phyloP scores from a whole-genome alignment of 2,888 invertebrate species.

The Blera fallax region DNA sequence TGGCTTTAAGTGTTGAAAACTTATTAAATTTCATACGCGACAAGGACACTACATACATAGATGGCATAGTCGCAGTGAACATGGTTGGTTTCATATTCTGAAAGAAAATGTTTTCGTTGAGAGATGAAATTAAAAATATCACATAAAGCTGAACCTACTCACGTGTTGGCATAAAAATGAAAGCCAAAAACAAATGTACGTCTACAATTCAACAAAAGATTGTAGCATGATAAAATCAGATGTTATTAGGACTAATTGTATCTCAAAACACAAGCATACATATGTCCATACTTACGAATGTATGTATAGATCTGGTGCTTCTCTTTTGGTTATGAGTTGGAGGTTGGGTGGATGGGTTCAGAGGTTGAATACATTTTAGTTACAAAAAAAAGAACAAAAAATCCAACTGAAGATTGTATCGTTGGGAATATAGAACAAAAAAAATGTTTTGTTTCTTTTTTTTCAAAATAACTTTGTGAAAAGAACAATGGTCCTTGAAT shows the following conservation, averaged over 20 bases:
- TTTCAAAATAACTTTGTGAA: neutral
- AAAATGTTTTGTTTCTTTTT: neutral
- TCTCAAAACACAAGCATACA: neutral
- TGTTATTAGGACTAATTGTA: neutral
- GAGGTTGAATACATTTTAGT: too few relatives aligned
- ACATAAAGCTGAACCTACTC: neutral
- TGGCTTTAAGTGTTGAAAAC: conserved; percentile 1
- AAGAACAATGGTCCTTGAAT: neutral
- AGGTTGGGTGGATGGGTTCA: too few relatives aligned
- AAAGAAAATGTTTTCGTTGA: neutral
- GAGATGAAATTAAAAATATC: neutral
- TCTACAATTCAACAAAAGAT: neutral
- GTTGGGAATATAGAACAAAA: neutral
- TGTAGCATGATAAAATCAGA: neutral
- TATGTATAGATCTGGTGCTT: neutral
- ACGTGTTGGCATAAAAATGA: neutral
- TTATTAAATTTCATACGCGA: neutral
- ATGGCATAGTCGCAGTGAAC: neutral
- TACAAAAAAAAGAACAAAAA: too few relatives aligned
- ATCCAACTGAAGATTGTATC: too few relatives aligned
- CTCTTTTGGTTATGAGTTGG: neutral
- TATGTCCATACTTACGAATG: too few relatives aligned
- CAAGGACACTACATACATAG: neutral
- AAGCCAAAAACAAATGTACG: neutral
- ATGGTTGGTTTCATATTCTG: neutral